phyloP scores from a whole-genome alignment of 2,888 invertebrate species.

The Lithophane semibrunnea region DNA sequence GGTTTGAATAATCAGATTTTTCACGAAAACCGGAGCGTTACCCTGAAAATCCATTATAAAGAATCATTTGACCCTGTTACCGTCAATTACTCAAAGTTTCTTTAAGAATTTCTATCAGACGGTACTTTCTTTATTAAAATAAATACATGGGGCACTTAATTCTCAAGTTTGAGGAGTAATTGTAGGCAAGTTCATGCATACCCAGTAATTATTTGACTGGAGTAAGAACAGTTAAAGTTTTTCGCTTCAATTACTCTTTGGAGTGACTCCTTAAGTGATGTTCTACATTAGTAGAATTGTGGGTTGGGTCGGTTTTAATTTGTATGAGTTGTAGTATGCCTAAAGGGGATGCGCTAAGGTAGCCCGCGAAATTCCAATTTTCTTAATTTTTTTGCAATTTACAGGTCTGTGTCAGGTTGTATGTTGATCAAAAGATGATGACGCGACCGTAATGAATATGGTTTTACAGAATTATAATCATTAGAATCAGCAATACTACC shows the following conservation, averaged over 20 bases:
- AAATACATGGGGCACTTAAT: slow-evolving; percentile 50
- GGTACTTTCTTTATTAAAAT: slow-evolving; percentile 46
- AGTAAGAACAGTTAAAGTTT: slow-evolving; percentile 75
- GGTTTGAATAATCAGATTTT: slow-evolving; percentile 49
- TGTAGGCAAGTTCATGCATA: slow-evolving; percentile 61
- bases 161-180: slow-evolving; percentile 42
- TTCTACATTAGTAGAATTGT: slow-evolving; percentile 76
- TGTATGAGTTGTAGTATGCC: not conserved
- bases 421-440: too few species aligned
- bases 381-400: too few species aligned
- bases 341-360: too few species aligned
- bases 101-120: slow-evolving; percentile 33
- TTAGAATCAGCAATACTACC: too few species aligned
- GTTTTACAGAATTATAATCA: too few species aligned
- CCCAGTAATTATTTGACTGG: slow-evolving; percentile 67
- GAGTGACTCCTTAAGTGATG: slow-evolving; percentile 66
- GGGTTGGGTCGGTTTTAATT: slow-evolving; percentile 46
- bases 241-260: slow-evolving; percentile 73
- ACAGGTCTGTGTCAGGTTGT: too few species aligned
- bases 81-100: slow-evolving; percentile 59
- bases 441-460: too few species aligned
- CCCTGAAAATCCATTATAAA: slow-evolving; percentile 56
- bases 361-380: too few species aligned
- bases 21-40: slow-evolving; percentile 33
- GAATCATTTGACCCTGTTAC: slow-evolving; percentile 55